Evolutionary conservation across 2,888 invertebrate species (phyloP), one percentile per base, ranked within the genome.

Genomic region (Cybosia mesomella): DNA sequence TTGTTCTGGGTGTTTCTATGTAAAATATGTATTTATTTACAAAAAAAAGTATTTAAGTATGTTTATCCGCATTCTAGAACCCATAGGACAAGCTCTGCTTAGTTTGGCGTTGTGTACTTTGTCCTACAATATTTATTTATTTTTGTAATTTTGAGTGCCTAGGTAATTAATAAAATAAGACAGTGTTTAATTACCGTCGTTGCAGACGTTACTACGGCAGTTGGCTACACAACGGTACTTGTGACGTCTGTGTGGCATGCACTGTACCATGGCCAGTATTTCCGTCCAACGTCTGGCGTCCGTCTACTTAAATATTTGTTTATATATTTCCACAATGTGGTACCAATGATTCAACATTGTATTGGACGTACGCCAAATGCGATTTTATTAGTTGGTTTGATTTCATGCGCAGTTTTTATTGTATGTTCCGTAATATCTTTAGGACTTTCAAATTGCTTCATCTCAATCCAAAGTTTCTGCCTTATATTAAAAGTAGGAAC

Each of bases 211-310:
- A 49, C 70, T 70, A 72, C 69, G 70, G 67, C 69, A 67, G 71
- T 79, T 77, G 75, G 72, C 77, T 76, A 75, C 74, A 75, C 76
- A 76, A 73, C 74, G 76, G 71, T 70, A 21, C 8, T 10, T 53
- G 21, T 76, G 77, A 79, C 81, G 77, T 83, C 71, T 61, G 63
- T 61, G 74, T 79, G 82, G 77, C 57, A 70, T 73, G 74, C 67
- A 81, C 79, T 81, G 65, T 80, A 77, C 73, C 73, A 65, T 75
- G 80, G 80, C 82, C 82, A 83, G 72, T 85, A 85, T 85, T 85
- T 86, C 83, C 81, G 82, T 79, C 74, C 53, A 73, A 60, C 74
- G 91, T 91, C 91, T 91, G 88, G 87, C 86, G 87, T 69, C 74
- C 70, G 91, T 91, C 91, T 91, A 81, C 77, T 15, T 67, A 61